These are phyloP conservation scores for Macaca nemestrina DNA, from an alignment of 2,113 vertebrate species.

Conservation along the genomic window DNA sequence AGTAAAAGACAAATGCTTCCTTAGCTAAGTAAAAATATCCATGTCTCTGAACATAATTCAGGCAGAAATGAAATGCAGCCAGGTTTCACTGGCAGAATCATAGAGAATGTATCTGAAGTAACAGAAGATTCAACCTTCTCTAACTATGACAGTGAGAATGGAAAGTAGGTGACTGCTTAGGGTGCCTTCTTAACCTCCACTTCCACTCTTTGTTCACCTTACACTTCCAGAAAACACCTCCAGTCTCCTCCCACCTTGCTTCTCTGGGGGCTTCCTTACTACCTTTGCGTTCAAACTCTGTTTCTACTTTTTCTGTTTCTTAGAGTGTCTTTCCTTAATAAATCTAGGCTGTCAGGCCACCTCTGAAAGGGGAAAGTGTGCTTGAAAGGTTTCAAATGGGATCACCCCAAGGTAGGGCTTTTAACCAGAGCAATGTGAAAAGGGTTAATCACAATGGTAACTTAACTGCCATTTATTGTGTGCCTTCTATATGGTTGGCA, in stretches of 20 bases:
- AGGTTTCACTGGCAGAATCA: neutral
- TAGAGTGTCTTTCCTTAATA: neutral
- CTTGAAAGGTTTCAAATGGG: neutral
- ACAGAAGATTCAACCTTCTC: neutral
- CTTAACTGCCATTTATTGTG: neutral
- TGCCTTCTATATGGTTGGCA: neutral
- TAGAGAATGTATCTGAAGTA: neutral
- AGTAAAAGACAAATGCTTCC: neutral
- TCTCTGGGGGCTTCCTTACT: neutral
- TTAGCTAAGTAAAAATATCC: neutral
- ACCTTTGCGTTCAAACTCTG: neutral
- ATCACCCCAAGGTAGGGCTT: neutral
- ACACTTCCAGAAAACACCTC: neutral
- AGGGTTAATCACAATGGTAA: accelerated
- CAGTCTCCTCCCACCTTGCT: neutral
- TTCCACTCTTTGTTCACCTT: neutral
- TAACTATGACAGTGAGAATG: neutral
- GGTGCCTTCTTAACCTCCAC: neutral
- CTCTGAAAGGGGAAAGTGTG: neutral
- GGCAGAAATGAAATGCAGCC: neutral
- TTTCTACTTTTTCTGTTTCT: neutral
- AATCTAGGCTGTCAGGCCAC: neutral
- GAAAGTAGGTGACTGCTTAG: neutral
- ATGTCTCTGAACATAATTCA: neutral
- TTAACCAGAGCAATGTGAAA: neutral